phyloP scores from a whole-genome alignment of 23 tunicate genomes.

The Corella eumyota region DNA sequence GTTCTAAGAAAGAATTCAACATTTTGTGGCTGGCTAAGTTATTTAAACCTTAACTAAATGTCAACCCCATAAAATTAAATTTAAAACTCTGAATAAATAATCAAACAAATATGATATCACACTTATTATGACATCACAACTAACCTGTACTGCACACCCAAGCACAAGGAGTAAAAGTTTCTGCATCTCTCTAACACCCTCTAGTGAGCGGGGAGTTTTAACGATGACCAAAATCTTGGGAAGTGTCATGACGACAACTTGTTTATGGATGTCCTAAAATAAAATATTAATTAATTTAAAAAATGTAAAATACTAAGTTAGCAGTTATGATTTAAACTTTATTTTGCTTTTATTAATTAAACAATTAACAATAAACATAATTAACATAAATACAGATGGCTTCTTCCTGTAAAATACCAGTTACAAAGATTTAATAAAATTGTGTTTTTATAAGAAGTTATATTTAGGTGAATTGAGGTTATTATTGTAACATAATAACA shows the following conservation, averaged over 20 bases:
- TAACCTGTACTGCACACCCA: slow-evolving; percentile 95
- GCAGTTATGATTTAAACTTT: background rate
- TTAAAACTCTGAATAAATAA: too few relatives aligned
- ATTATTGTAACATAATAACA: too few relatives aligned
- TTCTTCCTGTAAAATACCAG: background rate
- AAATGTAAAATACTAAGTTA: background rate
- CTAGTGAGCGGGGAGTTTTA: slow-evolving; percentile 26
- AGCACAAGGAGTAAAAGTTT: slow-evolving; percentile 65
- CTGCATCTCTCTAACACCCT: slow-evolving; percentile 63
- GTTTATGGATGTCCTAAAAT: slow-evolving; percentile 58
- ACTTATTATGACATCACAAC: too few relatives aligned
- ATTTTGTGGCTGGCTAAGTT: too few relatives aligned
- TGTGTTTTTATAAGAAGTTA: too few relatives aligned
- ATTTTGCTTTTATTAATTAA: background rate
- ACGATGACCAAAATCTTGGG: slow-evolving; percentile 54
- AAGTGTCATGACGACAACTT: slow-evolving; percentile 77
- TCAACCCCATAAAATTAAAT: too few relatives aligned
- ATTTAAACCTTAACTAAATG: too few relatives aligned
- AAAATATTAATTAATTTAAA: background rate
- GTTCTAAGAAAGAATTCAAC: too few relatives aligned
- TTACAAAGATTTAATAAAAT: too few relatives aligned
- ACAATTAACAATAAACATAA: background rate
- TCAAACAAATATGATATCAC: too few relatives aligned
- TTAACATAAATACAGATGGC: background rate
- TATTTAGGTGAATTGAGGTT: too few relatives aligned